phyloP scores from a whole-genome alignment of 2,113 vertebrate genomes.

The Calyptomena viridis region DNA sequence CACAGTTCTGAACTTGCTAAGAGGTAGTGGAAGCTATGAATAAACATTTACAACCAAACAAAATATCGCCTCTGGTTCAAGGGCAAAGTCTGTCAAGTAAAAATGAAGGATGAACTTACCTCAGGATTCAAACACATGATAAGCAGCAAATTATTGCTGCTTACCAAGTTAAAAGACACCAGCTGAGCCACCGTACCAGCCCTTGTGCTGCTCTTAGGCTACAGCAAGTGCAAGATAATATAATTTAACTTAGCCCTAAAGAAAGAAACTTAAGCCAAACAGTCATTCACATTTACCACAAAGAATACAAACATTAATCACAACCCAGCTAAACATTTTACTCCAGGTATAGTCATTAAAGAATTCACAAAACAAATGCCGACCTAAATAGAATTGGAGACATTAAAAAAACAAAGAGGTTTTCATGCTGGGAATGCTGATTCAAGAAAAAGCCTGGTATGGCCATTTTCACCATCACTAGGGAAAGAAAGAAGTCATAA shows the following conservation, averaged over 20 bases:
- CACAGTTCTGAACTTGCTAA: background rate
- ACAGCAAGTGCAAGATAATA: background rate
- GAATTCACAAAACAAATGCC: background rate
- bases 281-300: background rate
- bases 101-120: background rate
- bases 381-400: background rate
- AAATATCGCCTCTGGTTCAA: background rate
- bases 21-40: background rate
- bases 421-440: background rate
- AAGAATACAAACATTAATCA: background rate
- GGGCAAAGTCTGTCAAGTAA: background rate
- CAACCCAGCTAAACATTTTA: background rate
- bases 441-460: background rate
- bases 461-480: background rate
- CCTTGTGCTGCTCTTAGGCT: background rate
- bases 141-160: conserved; percentile 38
- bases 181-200: background rate
- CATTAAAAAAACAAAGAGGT: background rate
- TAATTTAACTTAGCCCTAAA: background rate
- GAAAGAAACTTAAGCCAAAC: background rate
- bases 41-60: background rate
- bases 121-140: background rate
- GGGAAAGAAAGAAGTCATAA: background rate
- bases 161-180: conserved; percentile 39
- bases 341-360: background rate